Evolutionary conservation across 2,797 vertebrate genomes (phyloP), one percentile per base, ranked within the genome.

Genomic region (Arctocebus calabarensis): DNA sequence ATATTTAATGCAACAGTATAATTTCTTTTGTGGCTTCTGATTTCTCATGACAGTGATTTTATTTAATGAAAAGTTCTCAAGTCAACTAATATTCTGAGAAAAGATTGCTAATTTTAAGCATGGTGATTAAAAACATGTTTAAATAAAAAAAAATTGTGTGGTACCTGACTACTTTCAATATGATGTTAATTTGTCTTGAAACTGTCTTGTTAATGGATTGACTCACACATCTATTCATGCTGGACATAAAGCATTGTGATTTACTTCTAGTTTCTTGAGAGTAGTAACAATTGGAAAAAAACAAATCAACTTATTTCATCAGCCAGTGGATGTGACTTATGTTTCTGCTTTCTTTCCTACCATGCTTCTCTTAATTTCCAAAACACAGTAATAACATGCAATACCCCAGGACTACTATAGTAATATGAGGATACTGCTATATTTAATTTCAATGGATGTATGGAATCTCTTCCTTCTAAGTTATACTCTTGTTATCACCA

Each of bases 81-180:
- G 55, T 87, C 84, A 52, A 77, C 68, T 86, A 90, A 64, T 88
- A 87, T 71, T 82, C 40, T 77, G 57, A 95, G 55, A 84, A 87
- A 96, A 79, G 19, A 66, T 29, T 73, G 59, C 84, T 94, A 90
- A 2, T 52, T 73, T 62, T 71, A 90, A 92, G 48, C 73, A 97
- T 90, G 55, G 6, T 16, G 32, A 96, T 82, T 88, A 84, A 94
- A 92, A 93, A 91, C 62, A 90, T 88, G 55, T 95, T 66, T 75
- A 64, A 94, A 96, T 92, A 34, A 59, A 66, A 17, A 94, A 90
- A 90, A 66, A 7, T 74, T 88, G 62, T 91, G n/a, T 91, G 62
- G 11, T 94, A 78, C 12, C 17, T 88, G 34, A 75, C 10, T 95
- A 32, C 59, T 96, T 96, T 94, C 23, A 59, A 45, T 68, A 45